These are phyloP conservation scores for Malurus leucopterus DNA, from an alignment of 2,797 vertebrate genomes.

Conservation along the genomic window DNA sequence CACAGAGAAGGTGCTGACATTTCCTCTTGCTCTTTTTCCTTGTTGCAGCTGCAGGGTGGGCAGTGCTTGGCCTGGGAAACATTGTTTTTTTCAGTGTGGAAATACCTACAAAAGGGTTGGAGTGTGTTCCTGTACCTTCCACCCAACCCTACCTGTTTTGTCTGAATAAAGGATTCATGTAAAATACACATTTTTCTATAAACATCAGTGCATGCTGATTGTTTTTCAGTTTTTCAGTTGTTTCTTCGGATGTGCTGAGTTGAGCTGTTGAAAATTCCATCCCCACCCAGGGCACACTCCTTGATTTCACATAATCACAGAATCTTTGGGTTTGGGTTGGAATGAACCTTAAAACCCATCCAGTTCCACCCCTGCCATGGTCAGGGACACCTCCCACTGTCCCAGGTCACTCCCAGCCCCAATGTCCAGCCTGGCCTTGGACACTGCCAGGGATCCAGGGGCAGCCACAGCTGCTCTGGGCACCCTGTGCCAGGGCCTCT, in stretches of 20 bases:
- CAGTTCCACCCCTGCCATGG: neutral
- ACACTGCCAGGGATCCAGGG: neutral
- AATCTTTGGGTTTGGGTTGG: neutral
- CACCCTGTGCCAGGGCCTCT: rapidly evolving
- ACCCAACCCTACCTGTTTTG: neutral
- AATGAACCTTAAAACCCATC: neutral
- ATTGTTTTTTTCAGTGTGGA: neutral
- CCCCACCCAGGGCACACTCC: neutral
- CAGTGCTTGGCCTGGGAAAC: neutral
- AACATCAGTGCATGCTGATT: neutral
- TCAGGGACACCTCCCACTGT: neutral
- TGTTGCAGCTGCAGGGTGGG: neutral
- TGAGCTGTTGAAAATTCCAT: neutral
- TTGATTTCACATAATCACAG: neutral
- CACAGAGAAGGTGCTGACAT: neutral
- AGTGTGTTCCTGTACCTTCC: neutral
- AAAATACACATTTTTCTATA: neutral
- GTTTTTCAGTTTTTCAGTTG: neutral
- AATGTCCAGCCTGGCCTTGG: rapidly evolving
- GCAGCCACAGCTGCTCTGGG: neutral
- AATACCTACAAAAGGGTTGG: neutral
- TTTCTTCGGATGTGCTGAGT: neutral
- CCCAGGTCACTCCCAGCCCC: neutral
- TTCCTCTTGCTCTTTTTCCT: neutral
- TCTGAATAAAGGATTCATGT: neutral